phyloP scores from a whole-genome alignment of 1,140 invertebrate genomes.

The Drosophila murphyi region DNA sequence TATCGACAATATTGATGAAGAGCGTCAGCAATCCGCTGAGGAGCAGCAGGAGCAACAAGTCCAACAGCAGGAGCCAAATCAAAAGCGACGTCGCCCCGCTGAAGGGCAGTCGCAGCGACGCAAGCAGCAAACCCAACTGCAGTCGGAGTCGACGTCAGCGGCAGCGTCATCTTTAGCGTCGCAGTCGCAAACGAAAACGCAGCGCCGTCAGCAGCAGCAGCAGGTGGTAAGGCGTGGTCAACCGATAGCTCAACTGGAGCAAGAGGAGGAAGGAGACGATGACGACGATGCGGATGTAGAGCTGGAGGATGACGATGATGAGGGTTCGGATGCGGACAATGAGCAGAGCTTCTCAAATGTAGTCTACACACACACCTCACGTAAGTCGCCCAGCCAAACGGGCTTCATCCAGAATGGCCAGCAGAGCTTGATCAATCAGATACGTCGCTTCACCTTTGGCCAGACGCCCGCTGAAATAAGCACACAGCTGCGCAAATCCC shows the following conservation, averaged over 20 bases:
- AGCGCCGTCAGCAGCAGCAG: slow-evolving; percentile 32
- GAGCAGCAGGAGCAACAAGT: slow-evolving; percentile 15
- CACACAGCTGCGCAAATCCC: slow-evolving; percentile 41
- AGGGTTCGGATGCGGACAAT: slow-evolving; percentile 44
- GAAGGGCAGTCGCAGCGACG: slow-evolving; percentile 40
- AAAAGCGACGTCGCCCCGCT: slow-evolving; percentile 28
- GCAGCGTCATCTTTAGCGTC: not conserved
- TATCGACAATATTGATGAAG: slow-evolving; percentile 31
- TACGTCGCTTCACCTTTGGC: slow-evolving; percentile 72
- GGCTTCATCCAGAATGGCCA: slow-evolving; percentile 76
- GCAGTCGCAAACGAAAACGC: slow-evolving; percentile 2
- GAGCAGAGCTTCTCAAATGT: slow-evolving; percentile 35
- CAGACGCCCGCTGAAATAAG: slow-evolving; percentile 64
- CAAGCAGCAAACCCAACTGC: slow-evolving; percentile 37
- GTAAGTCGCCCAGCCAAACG: slow-evolving; percentile 64
- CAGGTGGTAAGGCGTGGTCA: slow-evolving; percentile 25
- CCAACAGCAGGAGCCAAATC: slow-evolving; percentile 14
- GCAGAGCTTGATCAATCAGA: slow-evolving; percentile 74
- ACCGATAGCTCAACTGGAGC: slow-evolving; percentile 37
- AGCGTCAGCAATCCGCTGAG: slow-evolving; percentile 19
- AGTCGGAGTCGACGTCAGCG: slow-evolving; percentile 21
- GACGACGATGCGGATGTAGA: slow-evolving; percentile 40
- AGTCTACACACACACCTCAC: slow-evolving; percentile 46
- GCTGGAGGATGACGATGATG: slow-evolving; percentile 43
- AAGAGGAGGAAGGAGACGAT: slow-evolving; percentile 37